Percentiles rank a stretch among this genome's conserved stretches.
phyloP scores from a whole-genome alignment of 2,888 invertebrate species.

The Pristionchus japonicus region DNA sequence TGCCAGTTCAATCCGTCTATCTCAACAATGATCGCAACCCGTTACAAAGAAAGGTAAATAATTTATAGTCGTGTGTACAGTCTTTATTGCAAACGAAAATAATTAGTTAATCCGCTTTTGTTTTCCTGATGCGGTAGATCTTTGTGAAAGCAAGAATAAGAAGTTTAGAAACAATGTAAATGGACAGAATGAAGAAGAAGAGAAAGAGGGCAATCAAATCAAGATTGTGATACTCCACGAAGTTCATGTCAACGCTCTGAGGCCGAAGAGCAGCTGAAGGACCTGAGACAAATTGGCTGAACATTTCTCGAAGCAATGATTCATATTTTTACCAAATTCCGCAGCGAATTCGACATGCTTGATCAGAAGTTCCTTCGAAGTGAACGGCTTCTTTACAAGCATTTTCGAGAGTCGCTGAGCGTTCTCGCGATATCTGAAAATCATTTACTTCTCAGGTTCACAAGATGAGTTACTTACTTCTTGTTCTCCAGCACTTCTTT shows the following conservation, averaged over 20 bases:
- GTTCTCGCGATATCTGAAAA: constrained; percentile 13
- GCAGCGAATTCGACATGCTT: not conserved
- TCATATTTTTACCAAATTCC: not conserved
- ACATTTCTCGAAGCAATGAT: not conserved
- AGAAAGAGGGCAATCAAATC: not conserved
- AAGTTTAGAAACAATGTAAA: not conserved
- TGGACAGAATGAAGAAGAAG: no score
- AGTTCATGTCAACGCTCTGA: not conserved
- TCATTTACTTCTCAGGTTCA: not conserved
- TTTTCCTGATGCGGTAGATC: not conserved
- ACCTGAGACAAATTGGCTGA: not conserved
- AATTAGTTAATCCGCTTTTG: not conserved
- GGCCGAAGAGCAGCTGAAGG: constrained; percentile 1
- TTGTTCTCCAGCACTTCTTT: not conserved
- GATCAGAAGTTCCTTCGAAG: not conserved
- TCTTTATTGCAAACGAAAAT: no score
- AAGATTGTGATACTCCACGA: not conserved
- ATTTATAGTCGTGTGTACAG: no score
- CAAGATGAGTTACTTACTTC: not conserved
- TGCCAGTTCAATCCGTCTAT: no score
- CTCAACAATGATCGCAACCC: no score
- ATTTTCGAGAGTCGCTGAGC: constrained; percentile 1
- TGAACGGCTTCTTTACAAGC: not conserved
- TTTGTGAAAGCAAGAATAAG: not conserved
- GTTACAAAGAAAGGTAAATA: no score